Evolutionary conservation across 2,888 invertebrate genomes (phyloP), one percentile per base, ranked within the genome.

Genomic region (Exephanes ischioxanthus): DNA sequence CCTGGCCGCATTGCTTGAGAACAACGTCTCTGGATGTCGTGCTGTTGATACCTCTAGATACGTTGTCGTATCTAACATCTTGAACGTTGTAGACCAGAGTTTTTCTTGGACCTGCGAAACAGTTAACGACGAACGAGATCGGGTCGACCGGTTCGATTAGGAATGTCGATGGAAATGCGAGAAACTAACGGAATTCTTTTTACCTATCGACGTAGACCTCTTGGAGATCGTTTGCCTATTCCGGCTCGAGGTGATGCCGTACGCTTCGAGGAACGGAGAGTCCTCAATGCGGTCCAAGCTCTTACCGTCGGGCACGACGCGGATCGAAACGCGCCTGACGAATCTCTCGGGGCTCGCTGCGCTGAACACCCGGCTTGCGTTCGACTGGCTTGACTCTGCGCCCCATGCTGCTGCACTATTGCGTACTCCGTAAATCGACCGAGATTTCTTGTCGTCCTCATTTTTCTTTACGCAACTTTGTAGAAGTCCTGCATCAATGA

Each of bases 1-100:
- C 94, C 94, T 97, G 97, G 87, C 94, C 95, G 94, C 97, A 97
- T 94, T 96, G 95, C 91, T 96, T 95, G 87, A 97, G 94, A 66
- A 94, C 94, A 61, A 95, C 93, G 83, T 95, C 94, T 84, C 91
- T 93, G n/a, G 79, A 73, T 67, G 66, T 80, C n/a, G 51, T 55
- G 70, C 22, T 78, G 37, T 37, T 61, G 11, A 78, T 45, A 48
- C 33, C 11, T 73, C 87, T 87, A 33, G 86, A 84, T 26, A 86
- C 58, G 41, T 51, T 37, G 22, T 71, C 48, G 58, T 14, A 75
- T 58, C 26, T 16, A 14, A 81, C 73, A 66, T 85, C 73, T 53
- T 85, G 82, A 22, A 87, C 70, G 73, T 88, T 84, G 71, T 86
- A 83, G 33, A 51, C 70, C 0, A 85, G 68, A 63, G 87, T 85